Percentiles rank a stretch among this genome's conserved stretches.
Conservation (phyloP, 2,888 invertebrate species). For the Cephus pulcher region DNA sequence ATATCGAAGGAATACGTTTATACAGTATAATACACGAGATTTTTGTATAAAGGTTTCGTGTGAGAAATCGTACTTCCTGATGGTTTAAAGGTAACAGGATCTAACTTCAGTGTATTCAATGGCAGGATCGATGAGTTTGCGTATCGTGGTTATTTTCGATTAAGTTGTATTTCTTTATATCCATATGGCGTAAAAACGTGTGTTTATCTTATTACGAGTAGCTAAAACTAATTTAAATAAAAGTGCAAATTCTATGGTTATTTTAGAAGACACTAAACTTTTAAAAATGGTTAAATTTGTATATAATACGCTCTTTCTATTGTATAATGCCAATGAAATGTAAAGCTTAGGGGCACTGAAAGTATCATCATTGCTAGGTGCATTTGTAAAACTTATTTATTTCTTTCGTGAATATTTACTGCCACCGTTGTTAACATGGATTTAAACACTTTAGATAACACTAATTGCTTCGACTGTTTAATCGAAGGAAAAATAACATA, state of each 20-base stretch:
- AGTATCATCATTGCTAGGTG: constrained; percentile 42
- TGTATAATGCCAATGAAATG: constrained; percentile 44
- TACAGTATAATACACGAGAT: not conserved
- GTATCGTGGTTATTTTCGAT: not conserved
- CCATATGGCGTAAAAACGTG: not conserved
- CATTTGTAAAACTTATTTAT: constrained; percentile 28
- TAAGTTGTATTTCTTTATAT: too few relatives aligned
- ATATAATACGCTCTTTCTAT: constrained; percentile 43
- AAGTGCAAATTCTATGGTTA: too few relatives aligned
- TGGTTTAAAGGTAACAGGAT: not conserved
- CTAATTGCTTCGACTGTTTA: not conserved
- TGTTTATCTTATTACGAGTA: not conserved
- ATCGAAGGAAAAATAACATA: not conserved
- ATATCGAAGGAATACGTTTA: not conserved
- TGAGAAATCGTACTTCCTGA: not conserved
- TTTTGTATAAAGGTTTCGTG: not conserved
- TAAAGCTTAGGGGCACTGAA: constrained; percentile 37
- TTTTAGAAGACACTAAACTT: constrained; percentile 19
- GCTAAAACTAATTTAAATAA: too few relatives aligned
- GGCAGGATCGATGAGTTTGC: not conserved
- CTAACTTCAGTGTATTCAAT: not conserved
- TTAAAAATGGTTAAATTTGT: constrained; percentile 39
- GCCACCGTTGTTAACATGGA: constrained; percentile 35
- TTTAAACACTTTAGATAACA: constrained; percentile 30
- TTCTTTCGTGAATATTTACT: constrained; percentile 52